These are phyloP conservation scores for Peromyscus maniculatus DNA, from an alignment of 2,113 vertebrate genomes.

Conservation along the genomic window DNA sequence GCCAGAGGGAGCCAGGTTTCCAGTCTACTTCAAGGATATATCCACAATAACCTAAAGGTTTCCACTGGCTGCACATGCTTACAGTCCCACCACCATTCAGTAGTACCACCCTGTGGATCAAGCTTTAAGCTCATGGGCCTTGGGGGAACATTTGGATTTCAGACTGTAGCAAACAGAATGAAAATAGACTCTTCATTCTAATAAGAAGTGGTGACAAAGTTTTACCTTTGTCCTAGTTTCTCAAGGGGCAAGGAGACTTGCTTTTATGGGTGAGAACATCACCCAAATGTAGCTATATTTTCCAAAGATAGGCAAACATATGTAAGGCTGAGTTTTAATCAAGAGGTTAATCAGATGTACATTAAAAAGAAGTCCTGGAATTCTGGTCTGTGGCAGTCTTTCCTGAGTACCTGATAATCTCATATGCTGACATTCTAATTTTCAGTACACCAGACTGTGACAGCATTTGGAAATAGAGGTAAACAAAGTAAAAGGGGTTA, in stretches of 20 bases:
- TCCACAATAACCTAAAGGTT: background rate
- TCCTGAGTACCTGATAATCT: background rate
- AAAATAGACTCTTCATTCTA: constrained; percentile 42
- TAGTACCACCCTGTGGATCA: too few relatives aligned
- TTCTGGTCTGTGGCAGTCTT: background rate
- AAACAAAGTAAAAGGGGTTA: background rate
- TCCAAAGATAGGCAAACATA: background rate
- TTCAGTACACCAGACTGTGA: background rate
- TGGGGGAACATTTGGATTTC: background rate
- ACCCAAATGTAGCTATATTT: background rate
- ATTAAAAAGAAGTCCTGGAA: background rate
- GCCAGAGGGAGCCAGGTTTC: background rate
- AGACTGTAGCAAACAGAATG: background rate
- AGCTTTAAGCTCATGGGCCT: background rate
- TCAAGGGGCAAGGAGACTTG: background rate
- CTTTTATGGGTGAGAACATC: background rate
- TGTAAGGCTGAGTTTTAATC: constrained; percentile 13
- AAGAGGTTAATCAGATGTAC: background rate
- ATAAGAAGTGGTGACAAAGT: background rate
- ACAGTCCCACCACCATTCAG: background rate
- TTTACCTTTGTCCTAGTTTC: background rate
- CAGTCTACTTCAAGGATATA: background rate
- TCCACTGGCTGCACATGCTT: background rate
- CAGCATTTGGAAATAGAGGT: background rate
- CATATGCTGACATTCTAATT: background rate